Base-by-base conservation (phyloP, 2,113 vertebrate species). In the Urocynchramus pylzowi region DNA sequence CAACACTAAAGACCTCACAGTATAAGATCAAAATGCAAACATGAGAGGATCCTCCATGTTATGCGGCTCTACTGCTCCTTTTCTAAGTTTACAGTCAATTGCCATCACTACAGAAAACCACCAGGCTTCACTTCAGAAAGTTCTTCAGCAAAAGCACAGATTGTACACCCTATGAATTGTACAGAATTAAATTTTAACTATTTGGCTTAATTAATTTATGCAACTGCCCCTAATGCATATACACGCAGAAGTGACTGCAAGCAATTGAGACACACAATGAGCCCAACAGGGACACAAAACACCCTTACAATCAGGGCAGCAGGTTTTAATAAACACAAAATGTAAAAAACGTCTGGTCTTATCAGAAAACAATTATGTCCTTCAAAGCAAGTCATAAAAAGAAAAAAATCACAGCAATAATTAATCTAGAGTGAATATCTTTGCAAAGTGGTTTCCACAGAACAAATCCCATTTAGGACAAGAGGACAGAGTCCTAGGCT, bases 171-270 rank as follows among this genome's bases (percentile, higher is more conserved):
- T 63, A n/a, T 22, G 39, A 74, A 69, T 77, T 61, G 24, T 26
- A 86, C 9, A 5, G 64, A 84, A 91, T 92, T 75, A 78, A 91
- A 56, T 56, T 67, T 70, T 81, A 87, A 94, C 49, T 56, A 52
- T 91, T 84, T 71, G 31, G 15, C 13, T 92, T 96, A 67, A 87
- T 75, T 89, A 87, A 93, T 96, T 96, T 78, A 57, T 87, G 60
- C 70, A 80, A 37, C 63, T 90, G 42, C 21, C 24, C 57, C 61
- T 50, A 13, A 71, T 57, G 28, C 44, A 45, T 50, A 47, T 20
- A 52, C 1, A 1, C 5, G 5, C 16, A 84, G 18, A 35, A 83
- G 28, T 26, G 47, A 74, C 56, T 90, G 73, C 35, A 57, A 80
- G 30, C 16, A 75, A 63, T 2, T 47, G 54, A 67, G 65, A 65